Base-by-base conservation (phyloP, 2,888 invertebrate genomes). In the Malthinus flaveolus region DNA sequence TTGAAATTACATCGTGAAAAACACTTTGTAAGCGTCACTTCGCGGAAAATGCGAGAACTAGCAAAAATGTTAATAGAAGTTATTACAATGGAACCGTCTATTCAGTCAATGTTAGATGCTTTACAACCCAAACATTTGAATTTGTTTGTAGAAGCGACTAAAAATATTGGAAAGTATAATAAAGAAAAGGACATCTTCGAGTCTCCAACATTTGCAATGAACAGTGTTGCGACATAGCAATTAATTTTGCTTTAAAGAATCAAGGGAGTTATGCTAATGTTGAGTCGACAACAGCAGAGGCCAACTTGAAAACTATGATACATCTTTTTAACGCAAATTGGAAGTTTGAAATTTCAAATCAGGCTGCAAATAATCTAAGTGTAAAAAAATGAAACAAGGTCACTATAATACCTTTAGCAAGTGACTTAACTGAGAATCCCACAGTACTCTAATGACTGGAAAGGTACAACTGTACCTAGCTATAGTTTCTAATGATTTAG, bases 1-100 rank as follows among this genome's bases (percentile, higher is more conserved):
- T 45, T 64, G 11, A 57, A 59, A 45, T 44, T 37, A 9, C 62
- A 66, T 37, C 37, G 61, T 11, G 65, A 65, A 52, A 61, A 55
- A 11, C 65, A 65, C 54, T 62, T 58, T 32, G 33, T 62, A 3
- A 59, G 57, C 36, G 59, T 63, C 1, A 47, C 53, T n/a, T 65
- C 60, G 1, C 31, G 63, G 35, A 65, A 66, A 53, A 66, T 65
- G 65, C 35, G 66, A 13, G 63, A 63, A 48, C 34, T 65, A 1
- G 39, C 62, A 1, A 61, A 56, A 60, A 42, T 64, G 7, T 31
- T 66, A 15, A 54, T 66, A 33, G 58, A 60, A 49, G 23, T 63
- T 10, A 62, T 36, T 37, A 59, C 49, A 35, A n/a, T 36, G 10
- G 23, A 65, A 12, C 51, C 54, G 12, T 12, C 11, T 6, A 49